Base-by-base conservation (phyloP, 2,113 vertebrate species). In the Polypterus senegalus region DNA sequence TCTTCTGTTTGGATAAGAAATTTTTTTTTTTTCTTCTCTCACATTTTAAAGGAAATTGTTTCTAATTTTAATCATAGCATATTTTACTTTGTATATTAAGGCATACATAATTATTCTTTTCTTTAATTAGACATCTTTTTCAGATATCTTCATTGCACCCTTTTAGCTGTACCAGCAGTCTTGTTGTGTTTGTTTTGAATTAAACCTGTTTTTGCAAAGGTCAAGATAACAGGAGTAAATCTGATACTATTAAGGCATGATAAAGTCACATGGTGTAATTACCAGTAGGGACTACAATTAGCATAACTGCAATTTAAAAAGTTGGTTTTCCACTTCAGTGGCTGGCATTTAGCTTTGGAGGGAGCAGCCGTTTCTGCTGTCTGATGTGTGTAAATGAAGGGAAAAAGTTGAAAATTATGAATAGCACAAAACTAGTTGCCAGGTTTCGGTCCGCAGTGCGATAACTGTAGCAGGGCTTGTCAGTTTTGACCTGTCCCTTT, bases 311-410 rank as follows among this genome's bases (percentile, higher is more conserved):
- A 7, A 52, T 10, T 52, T 52, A 4, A 10, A 52, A 52, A 52
- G 4, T 52, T 52, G 51, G 7, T 10, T 10, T 52, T 3, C 10
- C 51, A 52, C 51, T 52, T 52, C 7, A 8, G 51, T 27, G 2
- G 27, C 27, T 27, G 27, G 27, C 27, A 27, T 27, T 27, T 7
- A 52, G 51, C 10, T 3, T 10, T 52, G 51, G 51, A 52, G 51
- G 51, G 27, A 27, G 27, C 27, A 27, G 2, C 27, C 10, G 3
- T 52, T 52, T 46, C 8, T 46, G 59, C 67, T 63, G 51, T 52
- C 65, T 68, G 51, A 89, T 3, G 51, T 10, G 27, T 27, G 27
- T 27, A 27, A 27, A 27, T 27, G 27, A 27, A 27, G 27, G 27
- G 27, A 27, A 27, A 27, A 52, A 52, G 7, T 52, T 4, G 51